These are phyloP conservation scores for Lucifuga dentata DNA, from an alignment of 2,113 vertebrate genomes.

Conservation along the genomic window DNA sequence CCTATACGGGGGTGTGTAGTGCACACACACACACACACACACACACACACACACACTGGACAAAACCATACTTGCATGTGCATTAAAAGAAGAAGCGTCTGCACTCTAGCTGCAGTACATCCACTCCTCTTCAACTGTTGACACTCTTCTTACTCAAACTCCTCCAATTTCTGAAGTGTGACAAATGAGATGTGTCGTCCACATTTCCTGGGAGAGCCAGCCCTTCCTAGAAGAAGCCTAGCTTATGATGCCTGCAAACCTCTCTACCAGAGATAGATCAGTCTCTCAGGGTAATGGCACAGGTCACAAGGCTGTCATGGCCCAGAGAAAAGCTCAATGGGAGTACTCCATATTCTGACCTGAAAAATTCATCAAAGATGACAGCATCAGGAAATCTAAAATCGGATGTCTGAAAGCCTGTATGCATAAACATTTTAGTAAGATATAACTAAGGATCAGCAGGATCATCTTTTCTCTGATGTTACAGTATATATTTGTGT, in stretches of 20 bases:
- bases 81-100: constrained; percentile 24
- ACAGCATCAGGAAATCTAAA: constrained; percentile 14
- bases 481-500: constrained; percentile 16
- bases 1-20: constrained; percentile 11
- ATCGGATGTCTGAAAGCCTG: constrained; percentile 1
- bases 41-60: constrained; percentile 12
- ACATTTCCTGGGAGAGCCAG: constrained; percentile 57
- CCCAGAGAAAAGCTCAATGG: constrained; percentile 52
- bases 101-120: too few species aligned
- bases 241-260: constrained; percentile 4
- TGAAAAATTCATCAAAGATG: constrained; percentile 49
- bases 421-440: background rate
- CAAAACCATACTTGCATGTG: constrained; percentile 8
- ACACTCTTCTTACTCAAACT: constrained; percentile 41
- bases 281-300: constrained; percentile 37
- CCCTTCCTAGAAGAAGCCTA: constrained; percentile 45
- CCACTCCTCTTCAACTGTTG: constrained; percentile 23
- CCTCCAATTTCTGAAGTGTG: constrained; percentile 63
- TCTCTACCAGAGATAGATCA: constrained; percentile 55
- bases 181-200: constrained; percentile 65
- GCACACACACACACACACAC: constrained; percentile 17
- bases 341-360: constrained; percentile 63
- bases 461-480: background rate
- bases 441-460: too few species aligned
- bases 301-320: constrained; percentile 39